These are phyloP conservation scores for Alligator mississippiensis DNA, from an alignment of 2,113 vertebrate species.

Conservation along the genomic window DNA sequence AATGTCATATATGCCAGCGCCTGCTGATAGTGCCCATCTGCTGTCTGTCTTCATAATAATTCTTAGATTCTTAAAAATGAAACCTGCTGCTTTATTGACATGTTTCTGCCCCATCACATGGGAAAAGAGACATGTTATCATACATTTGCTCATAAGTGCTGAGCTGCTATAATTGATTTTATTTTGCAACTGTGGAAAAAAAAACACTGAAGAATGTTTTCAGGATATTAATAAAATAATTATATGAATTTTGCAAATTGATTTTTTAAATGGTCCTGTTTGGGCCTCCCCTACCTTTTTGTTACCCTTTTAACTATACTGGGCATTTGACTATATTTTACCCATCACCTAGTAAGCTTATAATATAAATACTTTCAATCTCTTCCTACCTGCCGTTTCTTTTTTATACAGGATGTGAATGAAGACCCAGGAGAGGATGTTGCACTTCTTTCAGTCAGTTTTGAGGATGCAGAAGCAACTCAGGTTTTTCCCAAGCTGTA, in stretches of 20 bases:
- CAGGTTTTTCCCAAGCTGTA: conserved; percentile 97
- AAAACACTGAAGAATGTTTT: neutral
- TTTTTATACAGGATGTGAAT: conserved; percentile 87
- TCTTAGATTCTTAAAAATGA: neutral
- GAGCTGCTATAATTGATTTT: neutral
- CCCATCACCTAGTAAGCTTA: neutral
- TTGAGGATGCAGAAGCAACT: conserved; percentile 97
- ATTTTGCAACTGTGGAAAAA: neutral
- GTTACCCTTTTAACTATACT: neutral
- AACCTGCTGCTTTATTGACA: neutral
- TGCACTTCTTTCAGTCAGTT: conserved; percentile 95
- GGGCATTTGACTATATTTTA: neutral
- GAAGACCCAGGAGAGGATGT: conserved; percentile 98
- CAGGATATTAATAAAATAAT: neutral
- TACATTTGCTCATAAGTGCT: neutral
- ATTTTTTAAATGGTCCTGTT: neutral
- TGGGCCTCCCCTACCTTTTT: neutral
- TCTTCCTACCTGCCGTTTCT: neutral
- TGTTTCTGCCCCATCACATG: neutral
- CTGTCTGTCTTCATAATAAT: neutral
- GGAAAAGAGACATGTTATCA: neutral
- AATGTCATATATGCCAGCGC: too few relatives aligned
- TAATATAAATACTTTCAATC: neutral
- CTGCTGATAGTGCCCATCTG: neutral
- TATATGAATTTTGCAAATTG: neutral